Evolutionary conservation across 1,140 invertebrate genomes (phyloP).

Genomic region (Theocolax elegans): DNA sequence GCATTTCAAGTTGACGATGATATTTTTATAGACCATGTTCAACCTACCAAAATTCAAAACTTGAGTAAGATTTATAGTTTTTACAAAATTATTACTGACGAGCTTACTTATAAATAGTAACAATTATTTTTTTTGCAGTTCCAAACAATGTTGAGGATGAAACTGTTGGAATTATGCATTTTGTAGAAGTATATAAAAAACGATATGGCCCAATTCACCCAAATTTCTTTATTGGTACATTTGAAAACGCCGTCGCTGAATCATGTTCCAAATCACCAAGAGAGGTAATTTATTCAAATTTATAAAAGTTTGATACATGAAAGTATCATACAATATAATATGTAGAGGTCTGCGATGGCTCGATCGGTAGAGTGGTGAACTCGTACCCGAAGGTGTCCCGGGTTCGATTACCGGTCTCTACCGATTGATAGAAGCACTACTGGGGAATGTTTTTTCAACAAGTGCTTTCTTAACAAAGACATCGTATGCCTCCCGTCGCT

Average conservation of each 20-base stretch:
- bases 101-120: too few species aligned
- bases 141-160: slow-evolving; percentile 88
- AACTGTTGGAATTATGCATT: slow-evolving; percentile 85
- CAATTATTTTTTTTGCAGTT: slow-evolving; percentile 73
- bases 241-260: slow-evolving; percentile 90
- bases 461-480: too few species aligned
- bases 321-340: too few species aligned
- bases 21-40: slow-evolving; percentile 82
- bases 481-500: too few species aligned
- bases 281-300: slow-evolving; percentile 72
- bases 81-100: slow-evolving; percentile 2
- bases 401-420: too few species aligned
- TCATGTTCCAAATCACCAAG: slow-evolving; percentile 86
- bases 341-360: too few species aligned
- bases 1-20: slow-evolving; percentile 86
- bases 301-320: too few species aligned
- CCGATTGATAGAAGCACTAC: too few species aligned
- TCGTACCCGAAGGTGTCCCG: too few species aligned
- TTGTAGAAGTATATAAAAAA: slow-evolving; percentile 84
- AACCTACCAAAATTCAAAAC: slow-evolving; percentile 77
- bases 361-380: too few species aligned
- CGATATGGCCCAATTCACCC: slow-evolving; percentile 86
- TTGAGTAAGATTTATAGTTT: slow-evolving; percentile 72
- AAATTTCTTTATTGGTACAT: slow-evolving; percentile 88
- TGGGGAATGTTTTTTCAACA: too few species aligned